Base-by-base conservation (phyloP, 2,113 vertebrate genomes). In the Prionailurus viverrinus region DNA sequence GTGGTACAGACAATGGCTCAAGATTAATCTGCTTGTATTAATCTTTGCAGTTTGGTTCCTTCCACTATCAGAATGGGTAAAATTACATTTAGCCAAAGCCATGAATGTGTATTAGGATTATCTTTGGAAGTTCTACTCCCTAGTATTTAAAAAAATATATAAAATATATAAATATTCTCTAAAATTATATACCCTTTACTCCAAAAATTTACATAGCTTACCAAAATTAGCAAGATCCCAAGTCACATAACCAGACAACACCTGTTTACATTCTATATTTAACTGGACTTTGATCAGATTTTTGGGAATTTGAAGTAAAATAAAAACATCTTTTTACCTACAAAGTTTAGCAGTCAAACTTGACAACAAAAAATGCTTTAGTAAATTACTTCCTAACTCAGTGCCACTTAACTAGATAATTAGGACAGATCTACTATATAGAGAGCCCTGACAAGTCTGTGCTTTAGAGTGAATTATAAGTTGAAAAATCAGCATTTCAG, bases 401-500 rank as follows among this genome's bases (percentile, higher is more conserved):
- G 33, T 12, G 7, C 16, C 63, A 66, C 10, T 92, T 80, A 71
- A 8, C 33, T 95, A 69, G 55, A 9, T 76, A 82, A 86, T 90
- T 92, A 90, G 55, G 39, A 63, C 15, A 95, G 4, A 76, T 10
- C 16, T 55, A 8, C 36, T 53, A 69, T 15, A 63, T 0, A 95
- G 3, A 95, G 14, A 95, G 10, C n/a, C 31, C 33, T 95, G 65
- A 93, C 4, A 96, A 27, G 7, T 71, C 27, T 90, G 71, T 81
- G n/a, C 51, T 92, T 92, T 73, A 84, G n/a, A 88, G 12, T 63
- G 25, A 85, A 55, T 53, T 79, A 41, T n/a, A 81, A 81, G 5
- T 55, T 83, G 91, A 15, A 89, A 96, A 84, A 2, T 68, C n/a
- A 78, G 65, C 15, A 90, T 63, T 93, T 97, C 39, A 89, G 11